A percentile compares a stretch with the other conserved stretches of the same genome.
Evolutionary conservation across 35 echinoderm and acorn worm genomes (phyloP).

Genomic region (Nesometra sesokonis): DNA sequence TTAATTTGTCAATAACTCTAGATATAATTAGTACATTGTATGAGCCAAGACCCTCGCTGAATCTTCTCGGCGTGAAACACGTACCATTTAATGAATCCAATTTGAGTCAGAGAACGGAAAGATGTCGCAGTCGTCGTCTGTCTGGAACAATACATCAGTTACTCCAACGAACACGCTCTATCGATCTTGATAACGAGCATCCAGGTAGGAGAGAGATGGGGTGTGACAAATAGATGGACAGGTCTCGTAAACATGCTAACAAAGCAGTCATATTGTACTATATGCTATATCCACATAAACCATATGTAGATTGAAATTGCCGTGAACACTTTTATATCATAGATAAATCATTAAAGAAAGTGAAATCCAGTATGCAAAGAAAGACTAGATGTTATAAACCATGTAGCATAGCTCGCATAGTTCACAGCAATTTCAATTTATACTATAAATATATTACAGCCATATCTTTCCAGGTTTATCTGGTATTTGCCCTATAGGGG

Average conservation of each 20-base stretch:
- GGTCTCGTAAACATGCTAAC: not conserved
- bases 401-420: no score
- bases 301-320: no score
- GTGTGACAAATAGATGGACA: not conserved
- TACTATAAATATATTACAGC: no score
- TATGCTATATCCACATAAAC: no score
- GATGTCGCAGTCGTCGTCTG: not conserved
- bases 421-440: no score
- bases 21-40: not conserved
- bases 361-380: no score
- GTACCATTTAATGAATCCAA: not conserved
- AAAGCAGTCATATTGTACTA: no score
- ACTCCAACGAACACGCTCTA: not conserved
- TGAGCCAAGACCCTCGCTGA: not conserved
- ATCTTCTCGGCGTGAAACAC: not conserved
- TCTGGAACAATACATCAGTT: not conserved
- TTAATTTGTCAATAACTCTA: not conserved
- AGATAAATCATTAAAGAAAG: no score
- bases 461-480: no score
- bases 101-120: not conserved
- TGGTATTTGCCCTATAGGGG: no score
- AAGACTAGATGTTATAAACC: no score
- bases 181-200: not conserved
- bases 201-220: not conserved
- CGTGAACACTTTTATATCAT: no score